Evolutionary conservation across 2,797 vertebrate species (phyloP).

Genomic region (Pelochelys cantorii): DNA sequence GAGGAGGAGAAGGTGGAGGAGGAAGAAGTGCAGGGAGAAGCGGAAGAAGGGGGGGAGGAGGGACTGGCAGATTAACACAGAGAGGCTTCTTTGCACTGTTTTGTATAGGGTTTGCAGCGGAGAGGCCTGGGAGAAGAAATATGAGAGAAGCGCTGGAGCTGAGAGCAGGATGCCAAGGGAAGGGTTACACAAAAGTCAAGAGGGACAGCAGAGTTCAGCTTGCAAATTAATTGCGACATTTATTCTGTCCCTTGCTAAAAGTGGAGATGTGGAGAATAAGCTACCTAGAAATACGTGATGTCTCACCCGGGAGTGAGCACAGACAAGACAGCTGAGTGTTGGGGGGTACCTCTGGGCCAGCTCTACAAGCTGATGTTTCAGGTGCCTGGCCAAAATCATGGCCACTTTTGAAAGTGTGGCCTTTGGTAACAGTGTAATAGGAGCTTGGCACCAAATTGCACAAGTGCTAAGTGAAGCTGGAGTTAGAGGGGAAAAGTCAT

Average conservation of each 20-base stretch:
- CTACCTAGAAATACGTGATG: not conserved
- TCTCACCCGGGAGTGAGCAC: not conserved
- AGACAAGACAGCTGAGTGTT: not conserved
- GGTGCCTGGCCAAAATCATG: not conserved
- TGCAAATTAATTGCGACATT: not conserved
- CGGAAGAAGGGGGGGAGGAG: no score
- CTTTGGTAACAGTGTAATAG: not conserved
- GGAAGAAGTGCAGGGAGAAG: no score
- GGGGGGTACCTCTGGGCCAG: not conserved
- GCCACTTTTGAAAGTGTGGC: not conserved
- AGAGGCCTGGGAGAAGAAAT: not conserved
- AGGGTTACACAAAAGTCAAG: no score
- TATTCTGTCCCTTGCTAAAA: not conserved
- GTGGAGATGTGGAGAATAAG: accelerated
- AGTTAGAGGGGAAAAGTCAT: not conserved
- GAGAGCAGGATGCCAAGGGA: accelerated
- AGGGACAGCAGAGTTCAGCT: not conserved
- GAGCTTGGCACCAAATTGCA: not conserved
- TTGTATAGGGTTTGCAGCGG: not conserved
- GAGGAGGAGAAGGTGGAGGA: no score
- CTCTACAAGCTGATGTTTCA: not conserved
- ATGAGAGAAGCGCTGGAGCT: not conserved
- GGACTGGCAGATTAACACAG: not conserved
- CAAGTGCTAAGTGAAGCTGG: not conserved
- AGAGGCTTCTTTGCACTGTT: not conserved